Base-by-base conservation (phyloP, 2,797 vertebrate species). In the Pangasius sanitwongsei region DNA sequence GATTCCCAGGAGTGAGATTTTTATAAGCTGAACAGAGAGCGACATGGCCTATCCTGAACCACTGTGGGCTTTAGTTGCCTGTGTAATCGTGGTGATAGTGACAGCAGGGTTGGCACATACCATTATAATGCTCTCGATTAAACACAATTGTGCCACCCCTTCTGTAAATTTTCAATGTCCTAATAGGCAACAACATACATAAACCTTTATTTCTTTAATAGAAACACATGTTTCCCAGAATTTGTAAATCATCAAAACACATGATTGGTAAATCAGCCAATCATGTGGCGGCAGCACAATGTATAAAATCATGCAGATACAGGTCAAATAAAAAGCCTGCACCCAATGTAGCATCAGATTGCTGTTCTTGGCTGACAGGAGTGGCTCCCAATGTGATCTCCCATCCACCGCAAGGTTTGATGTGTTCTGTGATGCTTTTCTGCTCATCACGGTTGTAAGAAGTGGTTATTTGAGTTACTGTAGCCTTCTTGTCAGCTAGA, bases 1-100 rank as follows among this genome's bases (percentile, higher is more conserved):
- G 34, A 53, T 81, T 34, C 31, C 6, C 25, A 81, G 72, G 63
- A 13, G 28, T 34, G 41, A 31, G 69, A 44, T 86, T 61, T 86
- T 86, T 75, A 44, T 59, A 75, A 75, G 69, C 88, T 8, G 67
- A 85, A 57, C 48, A 44, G 63, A 59, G 20, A 80, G 72, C 4
- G 25, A 48, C 23, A 25, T 55, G 83, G 83, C 48, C 53, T 69
- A 4, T 72, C 53, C 41, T 81, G 88, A 82, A 80, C 61, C 23
- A 63, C 78, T 57, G 87, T 70, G 86, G 82, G 85, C 44, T 59
- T 74, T 75, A 86, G 50, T 16, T 70, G 82, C 44, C 63, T 55
- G 16, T 53, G 83, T 53, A 53, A 50, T 85, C 50, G 3, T 86
- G 84, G 69, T 75, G 11, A 74, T 4, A 41, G 85, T 86, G 25